phyloP scores from a whole-genome alignment of 2,113 vertebrate genomes.

The Piaya cayana region DNA sequence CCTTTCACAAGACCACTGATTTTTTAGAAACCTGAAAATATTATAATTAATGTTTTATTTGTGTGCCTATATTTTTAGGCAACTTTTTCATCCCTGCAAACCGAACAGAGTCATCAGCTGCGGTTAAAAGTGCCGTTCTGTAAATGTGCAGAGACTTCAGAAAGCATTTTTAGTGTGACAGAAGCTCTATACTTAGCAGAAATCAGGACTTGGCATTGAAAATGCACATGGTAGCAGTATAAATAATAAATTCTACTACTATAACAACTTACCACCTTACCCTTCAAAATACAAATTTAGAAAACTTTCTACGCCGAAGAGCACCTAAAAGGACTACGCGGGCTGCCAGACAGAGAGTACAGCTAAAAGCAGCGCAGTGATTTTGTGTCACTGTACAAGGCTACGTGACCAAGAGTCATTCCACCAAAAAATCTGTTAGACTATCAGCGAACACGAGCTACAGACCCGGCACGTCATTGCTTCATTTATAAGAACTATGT shows the following conservation, averaged over 20 bases:
- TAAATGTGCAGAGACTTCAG: slow-evolving; percentile 55
- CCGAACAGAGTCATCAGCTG: slow-evolving; percentile 12
- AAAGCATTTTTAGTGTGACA: slow-evolving; percentile 52
- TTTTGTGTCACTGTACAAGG: neutral
- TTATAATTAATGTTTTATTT: slow-evolving; percentile 10
- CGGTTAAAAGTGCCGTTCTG: slow-evolving; percentile 34
- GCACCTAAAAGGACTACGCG: neutral
- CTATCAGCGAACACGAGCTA: neutral
- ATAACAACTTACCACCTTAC: slow-evolving; percentile 12
- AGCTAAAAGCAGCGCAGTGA: neutral
- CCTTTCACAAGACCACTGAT: neutral
- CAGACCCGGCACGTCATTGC: fast-evolving
- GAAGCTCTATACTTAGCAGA: slow-evolving; percentile 43
- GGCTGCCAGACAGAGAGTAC: neutral
- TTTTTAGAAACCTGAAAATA: slow-evolving; percentile 37
- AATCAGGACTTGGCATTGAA: slow-evolving; percentile 13
- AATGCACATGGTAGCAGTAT: slow-evolving; percentile 41
- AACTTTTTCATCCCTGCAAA: neutral
- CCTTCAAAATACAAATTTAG: slow-evolving; percentile 7
- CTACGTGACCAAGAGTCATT: neutral
- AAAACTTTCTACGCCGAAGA: neutral
- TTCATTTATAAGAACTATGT: neutral
- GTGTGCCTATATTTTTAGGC: slow-evolving; percentile 28
- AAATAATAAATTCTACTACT: slow-evolving; percentile 61
- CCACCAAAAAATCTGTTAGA: neutral